Percentiles rank a stretch among this genome's conserved stretches.
Evolutionary conservation across 2,113 vertebrate genomes (phyloP).

Genomic region (Boulengeromyrus knoepffleri): DNA sequence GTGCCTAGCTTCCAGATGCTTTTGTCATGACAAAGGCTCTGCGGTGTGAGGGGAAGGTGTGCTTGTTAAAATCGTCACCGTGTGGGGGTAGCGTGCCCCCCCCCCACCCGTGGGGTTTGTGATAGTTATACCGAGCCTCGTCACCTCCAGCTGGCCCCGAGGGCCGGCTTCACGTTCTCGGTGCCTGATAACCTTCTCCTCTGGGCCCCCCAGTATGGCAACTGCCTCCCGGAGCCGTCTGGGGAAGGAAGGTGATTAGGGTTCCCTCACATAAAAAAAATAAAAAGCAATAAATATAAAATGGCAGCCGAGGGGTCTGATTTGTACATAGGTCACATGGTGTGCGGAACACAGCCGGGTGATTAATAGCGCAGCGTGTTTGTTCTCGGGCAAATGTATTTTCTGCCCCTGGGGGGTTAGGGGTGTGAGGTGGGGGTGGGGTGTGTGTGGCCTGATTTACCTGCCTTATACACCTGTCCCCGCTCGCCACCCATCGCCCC

Average conservation of each 20-base stretch:
- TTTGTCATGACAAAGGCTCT: neutral
- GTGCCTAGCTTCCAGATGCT: neutral
- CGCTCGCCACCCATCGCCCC: neutral
- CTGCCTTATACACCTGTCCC: neutral
- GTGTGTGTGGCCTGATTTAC: neutral
- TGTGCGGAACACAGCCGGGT: neutral
- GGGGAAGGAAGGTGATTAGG: neutral
- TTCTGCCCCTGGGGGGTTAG: neutral
- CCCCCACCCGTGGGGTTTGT: neutral
- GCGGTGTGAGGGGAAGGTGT: neutral
- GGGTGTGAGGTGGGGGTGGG: neutral
- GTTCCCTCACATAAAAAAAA: neutral
- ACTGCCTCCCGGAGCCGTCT: neutral
- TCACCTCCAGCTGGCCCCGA: neutral
- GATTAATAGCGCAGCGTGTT: slow-evolving; percentile 8
- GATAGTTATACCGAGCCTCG: neutral
- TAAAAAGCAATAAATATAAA: neutral
- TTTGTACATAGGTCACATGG: neutral
- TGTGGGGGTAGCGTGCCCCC: neutral
- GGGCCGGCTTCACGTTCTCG: neutral
- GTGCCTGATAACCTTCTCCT: neutral
- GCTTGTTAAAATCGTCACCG: neutral
- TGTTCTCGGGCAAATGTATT: neutral
- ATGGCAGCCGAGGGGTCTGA: neutral
- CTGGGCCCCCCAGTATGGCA: neutral